These are phyloP conservation scores for Anguilla megastoma DNA, from an alignment of 2,797 vertebrate genomes.

Conservation along the genomic window DNA sequence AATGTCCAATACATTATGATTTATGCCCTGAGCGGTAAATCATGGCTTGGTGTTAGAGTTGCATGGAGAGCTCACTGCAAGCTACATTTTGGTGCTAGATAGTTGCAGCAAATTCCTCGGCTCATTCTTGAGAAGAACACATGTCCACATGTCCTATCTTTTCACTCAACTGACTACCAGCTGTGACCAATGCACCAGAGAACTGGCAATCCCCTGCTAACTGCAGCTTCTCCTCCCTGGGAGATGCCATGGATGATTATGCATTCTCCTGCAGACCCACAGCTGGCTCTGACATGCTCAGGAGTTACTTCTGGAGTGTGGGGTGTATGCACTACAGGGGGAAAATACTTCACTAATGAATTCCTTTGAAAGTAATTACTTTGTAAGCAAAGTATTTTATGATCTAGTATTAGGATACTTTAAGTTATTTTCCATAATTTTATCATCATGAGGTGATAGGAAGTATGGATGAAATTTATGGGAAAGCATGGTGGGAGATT, in stretches of 20 bases:
- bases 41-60: background rate
- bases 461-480: background rate
- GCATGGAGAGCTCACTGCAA: background rate
- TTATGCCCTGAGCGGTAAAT: background rate
- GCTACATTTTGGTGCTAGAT: background rate
- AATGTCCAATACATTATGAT: background rate
- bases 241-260: background rate
- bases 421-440: background rate
- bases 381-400: background rate
- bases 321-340: background rate
- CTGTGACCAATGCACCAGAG: background rate
- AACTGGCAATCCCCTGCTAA: background rate
- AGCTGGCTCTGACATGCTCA: background rate
- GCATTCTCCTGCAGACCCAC: background rate
- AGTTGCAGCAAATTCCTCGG: too few species aligned
- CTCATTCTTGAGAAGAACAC: too few species aligned
- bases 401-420: background rate
- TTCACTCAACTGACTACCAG: background rate
- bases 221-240: background rate
- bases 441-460: background rate
- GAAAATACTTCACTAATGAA: background rate
- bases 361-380: conserved; percentile 1
- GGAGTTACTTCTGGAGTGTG: background rate
- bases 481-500: background rate
- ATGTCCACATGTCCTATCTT: background rate